Base-by-base conservation (phyloP, 2,888 invertebrate genomes). In the Syrista parreyssii region DNA sequence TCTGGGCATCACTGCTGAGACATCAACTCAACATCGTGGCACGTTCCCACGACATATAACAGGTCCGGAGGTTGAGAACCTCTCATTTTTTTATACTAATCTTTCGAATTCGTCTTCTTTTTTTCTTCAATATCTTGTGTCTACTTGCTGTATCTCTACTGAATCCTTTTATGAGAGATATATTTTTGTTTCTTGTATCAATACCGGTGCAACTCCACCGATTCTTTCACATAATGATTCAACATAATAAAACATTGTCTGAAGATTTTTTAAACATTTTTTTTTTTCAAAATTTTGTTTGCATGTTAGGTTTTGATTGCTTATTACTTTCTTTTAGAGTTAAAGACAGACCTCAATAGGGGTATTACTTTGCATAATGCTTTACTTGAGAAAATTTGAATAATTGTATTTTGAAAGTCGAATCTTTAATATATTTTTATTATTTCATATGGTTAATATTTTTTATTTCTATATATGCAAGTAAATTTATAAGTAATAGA, bases 61-160 rank as follows among this genome's bases (percentile, higher is more conserved):
- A 76, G 73, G 72, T 74, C 30, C 68, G 55, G 82, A 86, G 85
- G 87, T 89, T 88, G 89, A 89, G 88, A 88, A 88, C 87, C 86
- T 76, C 82, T 80, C 81, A 82, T 81, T 87, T 85, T 87, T 87
- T 80, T 69, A 74, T 78, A 77, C 78, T 75, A 75, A 77, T 78
- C 78, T 79, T 78, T 77, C 35, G 73, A 78, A 78, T 78, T 36
- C 23, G 23, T 23, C 12, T 71, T 71, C 33, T 71, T 71, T 55
- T 40, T 55, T 55, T 55, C 55, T 23, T 23, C 2, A 9, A 55
- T 55, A 9, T 55, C 55, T 55, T 9, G 23, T 23, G 55, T 55
- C 55, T 23, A 55, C 55, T 55, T 55, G 55, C 55, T 23, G 23
- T 55, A 23, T 55, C 23, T 55, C 23, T 55, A 55, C 55, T 55